Evolutionary conservation across 1,140 invertebrate species (phyloP), one percentile per base, ranked within the genome.

Genomic region (Acarapis woodi): DNA sequence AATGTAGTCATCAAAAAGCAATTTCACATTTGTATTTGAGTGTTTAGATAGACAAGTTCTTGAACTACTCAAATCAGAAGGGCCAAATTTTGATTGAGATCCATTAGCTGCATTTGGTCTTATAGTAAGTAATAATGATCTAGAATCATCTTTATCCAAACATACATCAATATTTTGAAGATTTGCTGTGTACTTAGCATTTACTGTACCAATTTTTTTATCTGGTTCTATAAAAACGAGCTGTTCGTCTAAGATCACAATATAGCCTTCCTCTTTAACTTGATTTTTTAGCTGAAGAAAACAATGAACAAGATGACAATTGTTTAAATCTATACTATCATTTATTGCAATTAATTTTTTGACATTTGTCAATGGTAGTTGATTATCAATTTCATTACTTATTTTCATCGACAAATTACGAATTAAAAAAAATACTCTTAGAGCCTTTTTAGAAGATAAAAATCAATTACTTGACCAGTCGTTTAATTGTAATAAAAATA

Each of bases 1-100:
- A 42, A 97, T 97, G 52, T 96, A 83, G 60, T 99, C 90, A 53
- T 97, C 88, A 52, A 97, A 97, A 30, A 93, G 68, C 52, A 97
- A 93, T 54, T 80, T 83, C 0, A 83, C 77, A 14, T 73, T 70
- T 5, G 94, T 59, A 5, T 88, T 52, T 1, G 83, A 75, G 28
- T 34, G 38, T 23, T 23, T 24, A 25, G 10, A 6, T 21, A 18
- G 8, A 32, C 9, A 2, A 21, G 6, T 15, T n/a, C n/a, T n/a
- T n/a, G n/a, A n/a, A n/a, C 26, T 10, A n/a, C 26, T 28, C n/a
- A 28, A n/a, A 10, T 10, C 10, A 28, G 26, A 28, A 28, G n/a
- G n/a, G n/a, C n/a, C n/a, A n/a, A n/a, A n/a, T n/a, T n/a, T n/a
- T n/a, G n/a, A 29, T 30, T 20, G 16, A 9, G 12, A 32, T 32